Evolutionary conservation across 2,888 invertebrate genomes (phyloP).

Genomic region (Hirtodrosophila trivittata): DNA sequence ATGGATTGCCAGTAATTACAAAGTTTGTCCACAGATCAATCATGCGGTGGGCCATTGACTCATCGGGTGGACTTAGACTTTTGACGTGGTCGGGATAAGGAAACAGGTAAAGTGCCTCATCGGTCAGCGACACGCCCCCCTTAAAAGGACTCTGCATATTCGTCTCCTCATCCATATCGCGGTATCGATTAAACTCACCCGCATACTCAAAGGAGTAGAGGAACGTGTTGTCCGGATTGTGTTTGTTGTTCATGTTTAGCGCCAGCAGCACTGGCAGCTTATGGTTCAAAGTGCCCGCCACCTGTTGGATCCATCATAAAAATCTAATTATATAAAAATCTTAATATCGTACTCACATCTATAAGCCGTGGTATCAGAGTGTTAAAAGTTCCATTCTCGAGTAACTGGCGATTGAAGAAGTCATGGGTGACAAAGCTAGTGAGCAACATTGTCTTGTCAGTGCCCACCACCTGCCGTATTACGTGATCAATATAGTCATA

Average conservation of each 20-base stretch:
- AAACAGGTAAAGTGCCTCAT: conserved; percentile 86
- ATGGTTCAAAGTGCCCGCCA: conserved; percentile 84
- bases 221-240: conserved; percentile 82
- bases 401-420: conserved; percentile 82
- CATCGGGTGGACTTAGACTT: conserved; percentile 82
- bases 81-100: conserved; percentile 82
- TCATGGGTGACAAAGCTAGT: conserved; percentile 84
- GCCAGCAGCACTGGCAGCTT: conserved; percentile 84
- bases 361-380: conserved; percentile 84
- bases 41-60: conserved; percentile 84
- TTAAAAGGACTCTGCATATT: conserved; percentile 83
- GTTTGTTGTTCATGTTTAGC: conserved; percentile 82
- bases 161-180: conserved; percentile 82
- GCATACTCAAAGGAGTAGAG: conserved; percentile 85
- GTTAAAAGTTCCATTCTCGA: conserved; percentile 84
- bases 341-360: too few relatives aligned
- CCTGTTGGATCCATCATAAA: too few relatives aligned
- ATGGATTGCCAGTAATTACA: conserved; percentile 81
- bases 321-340: too few relatives aligned
- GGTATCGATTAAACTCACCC: conserved; percentile 84
- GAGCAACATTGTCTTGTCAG: conserved; percentile 83
- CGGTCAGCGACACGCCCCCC: conserved; percentile 86
- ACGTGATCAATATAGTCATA: conserved; percentile 81
- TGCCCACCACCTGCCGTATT: conserved; percentile 81
- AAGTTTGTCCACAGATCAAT: conserved; percentile 84